phyloP scores from a whole-genome alignment of 1,140 invertebrate genomes.

The Drosophila mauritiana region DNA sequence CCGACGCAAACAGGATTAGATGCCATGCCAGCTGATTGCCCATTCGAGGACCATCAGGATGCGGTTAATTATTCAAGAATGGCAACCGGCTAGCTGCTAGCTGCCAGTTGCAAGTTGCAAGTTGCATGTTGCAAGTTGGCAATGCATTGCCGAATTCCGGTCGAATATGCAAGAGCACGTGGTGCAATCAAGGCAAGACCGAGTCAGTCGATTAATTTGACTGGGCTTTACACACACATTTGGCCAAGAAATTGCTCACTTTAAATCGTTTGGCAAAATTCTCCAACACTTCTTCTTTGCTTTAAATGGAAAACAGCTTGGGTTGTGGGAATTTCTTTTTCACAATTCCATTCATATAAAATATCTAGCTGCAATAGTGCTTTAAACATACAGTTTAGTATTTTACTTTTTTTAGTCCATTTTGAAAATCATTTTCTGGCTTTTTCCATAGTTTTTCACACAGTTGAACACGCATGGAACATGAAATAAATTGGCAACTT shows the following conservation, averaged over 20 bases:
- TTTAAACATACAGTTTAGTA: background rate
- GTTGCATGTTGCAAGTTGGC: background rate
- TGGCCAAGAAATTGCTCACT: background rate
- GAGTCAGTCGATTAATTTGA: slow-evolving; percentile 28
- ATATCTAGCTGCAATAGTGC: background rate
- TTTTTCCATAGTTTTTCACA: background rate
- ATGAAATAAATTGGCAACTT: background rate
- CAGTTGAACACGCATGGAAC: background rate
- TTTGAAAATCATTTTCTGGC: background rate
- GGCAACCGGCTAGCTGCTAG: background rate
- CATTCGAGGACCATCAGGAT: slow-evolving; percentile 43
- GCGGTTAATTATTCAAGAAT: slow-evolving; percentile 46
- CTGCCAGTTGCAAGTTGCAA: slow-evolving; percentile 7
- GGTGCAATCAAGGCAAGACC: slow-evolving; percentile 36
- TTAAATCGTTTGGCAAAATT: background rate
- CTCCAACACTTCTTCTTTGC: background rate
- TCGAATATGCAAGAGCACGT: slow-evolving; percentile 36
- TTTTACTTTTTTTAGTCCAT: background rate
- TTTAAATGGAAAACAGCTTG: background rate
- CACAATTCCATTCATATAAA: no score
- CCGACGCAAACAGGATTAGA: slow-evolving; percentile 40
- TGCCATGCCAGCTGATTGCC: slow-evolving; percentile 37
- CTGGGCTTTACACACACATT: slow-evolving; percentile 9
- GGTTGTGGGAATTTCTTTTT: no score
- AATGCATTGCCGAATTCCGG: slow-evolving; percentile 21